A percentile compares a stretch with the other conserved stretches of the same genome.
phyloP scores from a whole-genome alignment of 2,113 vertebrate species.

The Rhea pennata region DNA sequence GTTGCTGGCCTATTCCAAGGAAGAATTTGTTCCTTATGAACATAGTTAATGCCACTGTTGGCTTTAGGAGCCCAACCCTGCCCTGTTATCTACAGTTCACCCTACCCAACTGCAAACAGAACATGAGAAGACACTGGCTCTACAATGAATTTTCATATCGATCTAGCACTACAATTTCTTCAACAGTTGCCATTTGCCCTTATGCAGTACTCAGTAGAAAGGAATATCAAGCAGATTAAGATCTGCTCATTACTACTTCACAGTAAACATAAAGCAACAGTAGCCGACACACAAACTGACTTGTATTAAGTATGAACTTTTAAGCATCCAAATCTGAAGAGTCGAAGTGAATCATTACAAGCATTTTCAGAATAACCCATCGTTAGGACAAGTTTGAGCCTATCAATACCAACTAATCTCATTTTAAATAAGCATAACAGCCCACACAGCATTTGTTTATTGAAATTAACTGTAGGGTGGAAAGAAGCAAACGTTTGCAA shows the following conservation, averaged over 20 bases:
- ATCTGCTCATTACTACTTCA: background rate
- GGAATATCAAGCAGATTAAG: background rate
- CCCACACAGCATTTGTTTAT: background rate
- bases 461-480: background rate
- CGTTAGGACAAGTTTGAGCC: slow-evolving; percentile 8
- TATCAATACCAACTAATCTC: background rate
- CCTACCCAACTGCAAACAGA: background rate
- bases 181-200: background rate
- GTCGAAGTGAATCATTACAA: background rate
- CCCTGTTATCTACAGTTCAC: background rate
- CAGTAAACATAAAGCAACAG: background rate
- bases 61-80: background rate
- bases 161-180: rapidly evolving
- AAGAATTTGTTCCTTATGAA: background rate
- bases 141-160: background rate
- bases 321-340: background rate
- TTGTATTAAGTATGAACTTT: background rate
- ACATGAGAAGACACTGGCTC: rapidly evolving
- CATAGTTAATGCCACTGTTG: background rate
- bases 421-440: background rate
- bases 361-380: background rate
- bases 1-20: background rate
- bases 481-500: background rate
- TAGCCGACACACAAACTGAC: background rate
- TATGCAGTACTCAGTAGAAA: background rate